These are phyloP conservation scores for Agapetus fuscipes DNA, from an alignment of 2,888 invertebrate species.

Conservation along the genomic window DNA sequence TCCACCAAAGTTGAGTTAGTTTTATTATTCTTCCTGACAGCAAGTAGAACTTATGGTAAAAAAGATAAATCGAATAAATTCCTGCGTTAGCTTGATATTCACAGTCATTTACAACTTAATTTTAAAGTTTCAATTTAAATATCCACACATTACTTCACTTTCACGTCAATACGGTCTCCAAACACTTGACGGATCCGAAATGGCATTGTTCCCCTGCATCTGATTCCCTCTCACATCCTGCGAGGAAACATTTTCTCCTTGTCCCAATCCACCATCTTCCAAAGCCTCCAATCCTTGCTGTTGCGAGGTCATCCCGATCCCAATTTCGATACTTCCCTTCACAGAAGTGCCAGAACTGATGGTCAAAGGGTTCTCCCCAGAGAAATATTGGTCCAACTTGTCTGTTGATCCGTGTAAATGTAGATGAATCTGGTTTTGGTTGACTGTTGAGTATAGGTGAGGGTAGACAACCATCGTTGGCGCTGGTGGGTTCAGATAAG, in stretches of 20 bases:
- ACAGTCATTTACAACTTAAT: too few relatives aligned
- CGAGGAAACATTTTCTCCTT: conserved; percentile 40
- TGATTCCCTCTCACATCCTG: conserved; percentile 43
- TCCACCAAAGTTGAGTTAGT: too few relatives aligned
- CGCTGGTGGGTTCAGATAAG: conserved; percentile 49
- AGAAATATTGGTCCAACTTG: conserved; percentile 56
- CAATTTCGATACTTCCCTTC: conserved; percentile 45
- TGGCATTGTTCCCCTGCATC: conserved; percentile 31
- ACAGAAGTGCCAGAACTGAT: conserved; percentile 50
- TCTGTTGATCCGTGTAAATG: conserved; percentile 62
- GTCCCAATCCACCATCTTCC: conserved; percentile 39
- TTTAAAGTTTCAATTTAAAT: too few relatives aligned
- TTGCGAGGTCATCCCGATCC: conserved; percentile 32
- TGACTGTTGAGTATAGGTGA: conserved; percentile 73
- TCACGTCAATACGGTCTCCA: conserved; percentile 69
- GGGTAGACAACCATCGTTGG: conserved; percentile 68
- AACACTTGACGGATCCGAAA: conserved; percentile 45
- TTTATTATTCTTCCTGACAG: too few relatives aligned
- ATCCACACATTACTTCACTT: too few relatives aligned
- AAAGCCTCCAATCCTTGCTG: conserved; percentile 31
- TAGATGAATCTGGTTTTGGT: conserved; percentile 79
- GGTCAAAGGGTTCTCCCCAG: conserved; percentile 43
- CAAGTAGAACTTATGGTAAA: too few relatives aligned
- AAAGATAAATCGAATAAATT: too few relatives aligned
- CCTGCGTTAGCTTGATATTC: too few relatives aligned